phyloP scores from a whole-genome alignment of 2,113 vertebrate species.

The Zosterops borbonicus region DNA sequence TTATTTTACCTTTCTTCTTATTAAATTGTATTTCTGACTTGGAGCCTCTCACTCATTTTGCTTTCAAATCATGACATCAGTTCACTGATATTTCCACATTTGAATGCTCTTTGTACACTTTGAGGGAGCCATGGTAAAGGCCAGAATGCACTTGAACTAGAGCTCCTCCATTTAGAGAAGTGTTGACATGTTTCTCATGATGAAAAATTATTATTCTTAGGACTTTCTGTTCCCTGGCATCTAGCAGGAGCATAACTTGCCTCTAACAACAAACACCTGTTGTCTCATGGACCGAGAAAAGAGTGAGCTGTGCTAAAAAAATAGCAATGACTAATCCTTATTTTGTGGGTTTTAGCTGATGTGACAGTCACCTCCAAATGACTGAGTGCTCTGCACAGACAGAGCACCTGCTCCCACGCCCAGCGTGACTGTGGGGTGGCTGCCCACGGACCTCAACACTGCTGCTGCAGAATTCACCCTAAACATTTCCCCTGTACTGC shows the following conservation, averaged over 20 bases:
- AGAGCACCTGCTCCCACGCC: not conserved
- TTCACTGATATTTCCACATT: not conserved
- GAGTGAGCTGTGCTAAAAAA: not conserved
- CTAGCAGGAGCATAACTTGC: not conserved
- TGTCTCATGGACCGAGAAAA: not conserved
- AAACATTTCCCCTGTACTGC: not conserved
- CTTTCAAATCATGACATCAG: too few relatives aligned
- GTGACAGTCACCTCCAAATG: constrained; percentile 13
- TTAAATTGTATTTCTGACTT: too few relatives aligned
- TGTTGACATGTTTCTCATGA: not conserved
- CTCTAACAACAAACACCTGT: not conserved
- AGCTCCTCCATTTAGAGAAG: not conserved
- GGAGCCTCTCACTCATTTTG: too few relatives aligned
- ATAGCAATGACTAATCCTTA: not conserved
- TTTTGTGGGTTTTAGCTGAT: constrained; percentile 2
- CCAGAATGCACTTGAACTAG: not conserved
- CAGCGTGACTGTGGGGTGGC: not conserved
- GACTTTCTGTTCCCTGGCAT: not conserved
- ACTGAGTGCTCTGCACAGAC: not conserved
- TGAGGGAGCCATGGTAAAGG: not conserved
- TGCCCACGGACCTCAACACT: not conserved
- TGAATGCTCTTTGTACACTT: not conserved
- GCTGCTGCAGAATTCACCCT: not conserved
- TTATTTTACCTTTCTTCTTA: too few relatives aligned
- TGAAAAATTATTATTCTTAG: not conserved